Percentiles rank a stretch among this genome's conserved stretches.
Evolutionary conservation across 1,140 invertebrate species (phyloP).

Genomic region (Anadara kagoshimensis): DNA sequence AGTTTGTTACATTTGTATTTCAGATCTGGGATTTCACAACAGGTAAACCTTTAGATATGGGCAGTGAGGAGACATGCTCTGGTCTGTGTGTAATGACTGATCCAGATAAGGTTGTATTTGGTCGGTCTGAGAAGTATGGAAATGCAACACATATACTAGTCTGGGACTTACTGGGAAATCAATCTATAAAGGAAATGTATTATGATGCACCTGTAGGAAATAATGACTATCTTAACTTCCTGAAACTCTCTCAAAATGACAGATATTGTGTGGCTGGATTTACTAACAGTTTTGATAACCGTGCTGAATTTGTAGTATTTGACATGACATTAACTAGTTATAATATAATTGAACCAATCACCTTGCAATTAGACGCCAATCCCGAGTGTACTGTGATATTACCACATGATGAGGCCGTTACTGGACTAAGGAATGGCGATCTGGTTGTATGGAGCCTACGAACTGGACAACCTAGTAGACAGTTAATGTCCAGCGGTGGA

Average conservation of each 20-base stretch:
- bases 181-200: slow-evolving; percentile 68
- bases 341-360: slow-evolving; percentile 62
- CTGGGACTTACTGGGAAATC: slow-evolving; percentile 72
- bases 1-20: slow-evolving; percentile 19
- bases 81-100: slow-evolving; percentile 70
- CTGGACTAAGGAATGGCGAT: slow-evolving; percentile 71
- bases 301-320: slow-evolving; percentile 71
- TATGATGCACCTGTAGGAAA: slow-evolving; percentile 70
- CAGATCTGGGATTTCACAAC: slow-evolving; percentile 74
- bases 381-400: slow-evolving; percentile 70
- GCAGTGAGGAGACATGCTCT: slow-evolving; percentile 67
- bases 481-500: slow-evolving; percentile 58
- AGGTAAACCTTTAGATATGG: slow-evolving; percentile 70
- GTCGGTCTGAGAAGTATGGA: slow-evolving; percentile 70
- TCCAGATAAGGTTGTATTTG: slow-evolving; percentile 68
- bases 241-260: slow-evolving; percentile 68
- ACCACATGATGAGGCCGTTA: slow-evolving; percentile 72
- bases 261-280: slow-evolving; percentile 71
- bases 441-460: slow-evolving; percentile 71
- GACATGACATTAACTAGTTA: slow-evolving; percentile 68
- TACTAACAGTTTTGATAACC: slow-evolving; percentile 69
- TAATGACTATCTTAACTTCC: slow-evolving; percentile 68
- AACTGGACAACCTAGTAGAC: slow-evolving; percentile 66
- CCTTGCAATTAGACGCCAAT: slow-evolving; percentile 68
- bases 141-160: slow-evolving; percentile 68